Evolutionary conservation across 1,140 invertebrate species (phyloP).

Genomic region (Eupeodes corollae): DNA sequence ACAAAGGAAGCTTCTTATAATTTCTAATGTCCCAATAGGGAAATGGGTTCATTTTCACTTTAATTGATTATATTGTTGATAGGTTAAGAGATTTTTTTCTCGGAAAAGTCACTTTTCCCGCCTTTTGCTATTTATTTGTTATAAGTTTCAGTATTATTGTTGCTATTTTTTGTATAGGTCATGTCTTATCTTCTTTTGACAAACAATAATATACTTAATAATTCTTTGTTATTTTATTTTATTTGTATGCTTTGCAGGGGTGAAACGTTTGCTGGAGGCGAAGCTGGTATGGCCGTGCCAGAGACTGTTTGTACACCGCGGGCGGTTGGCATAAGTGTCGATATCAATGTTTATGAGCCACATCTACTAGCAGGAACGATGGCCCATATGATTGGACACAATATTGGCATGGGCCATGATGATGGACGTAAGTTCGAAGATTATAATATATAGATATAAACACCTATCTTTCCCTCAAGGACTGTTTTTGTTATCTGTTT

Average conservation of each 20-base stretch:
- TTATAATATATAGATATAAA: background rate
- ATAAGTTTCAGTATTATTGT: background rate
- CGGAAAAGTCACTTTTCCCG: too few relatives aligned
- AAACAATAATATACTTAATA: background rate
- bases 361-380: slow-evolving; percentile 86
- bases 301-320: slow-evolving; percentile 83
- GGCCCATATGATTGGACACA: slow-evolving; percentile 95
- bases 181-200: slow-evolving; percentile 2
- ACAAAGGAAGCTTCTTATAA: too few relatives aligned
- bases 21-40: too few relatives aligned
- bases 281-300: slow-evolving; percentile 84
- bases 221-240: background rate
- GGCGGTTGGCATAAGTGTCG: slow-evolving; percentile 83
- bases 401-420: slow-evolving; percentile 90
- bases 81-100: too few relatives aligned
- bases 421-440: slow-evolving; percentile 55
- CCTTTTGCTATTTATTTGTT: too few relatives aligned
- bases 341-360: slow-evolving; percentile 84
- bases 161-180: background rate
- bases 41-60: too few relatives aligned
- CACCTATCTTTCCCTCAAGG: background rate
- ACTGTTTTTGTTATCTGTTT: too few relatives aligned
- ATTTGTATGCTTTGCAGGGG: slow-evolving; percentile 49
- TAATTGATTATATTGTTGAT: too few relatives aligned
- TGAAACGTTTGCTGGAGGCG: slow-evolving; percentile 66